Evolutionary conservation across 2,113 vertebrate species (phyloP).

Genomic region (Nothobranchius furzeri): DNA sequence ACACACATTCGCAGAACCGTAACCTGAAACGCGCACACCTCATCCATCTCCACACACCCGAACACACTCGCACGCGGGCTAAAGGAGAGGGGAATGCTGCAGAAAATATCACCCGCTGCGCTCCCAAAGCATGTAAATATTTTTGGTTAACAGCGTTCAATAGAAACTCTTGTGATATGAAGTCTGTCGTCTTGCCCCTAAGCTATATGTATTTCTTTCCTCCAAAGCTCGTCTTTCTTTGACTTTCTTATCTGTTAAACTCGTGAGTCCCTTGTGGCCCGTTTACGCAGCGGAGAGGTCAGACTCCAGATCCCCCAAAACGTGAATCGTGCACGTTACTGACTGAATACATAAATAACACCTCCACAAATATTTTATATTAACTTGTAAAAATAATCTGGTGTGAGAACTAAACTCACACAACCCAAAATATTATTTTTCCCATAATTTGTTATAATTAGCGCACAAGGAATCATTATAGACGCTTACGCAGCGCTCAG

Average conservation of each 20-base stretch:
- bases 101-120: conserved; percentile 30
- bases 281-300: conserved; percentile 31
- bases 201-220: conserved; percentile 25
- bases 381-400: too few relatives aligned
- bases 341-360: too few relatives aligned
- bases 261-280: conserved; percentile 56
- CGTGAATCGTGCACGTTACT: too few relatives aligned
- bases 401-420: too few relatives aligned
- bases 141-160: conserved; percentile 52
- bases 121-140: conserved; percentile 31
- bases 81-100: background rate
- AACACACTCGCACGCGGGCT: background rate
- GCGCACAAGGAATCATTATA: too few relatives aligned
- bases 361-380: too few relatives aligned
- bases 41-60: conserved; percentile 1
- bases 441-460: too few relatives aligned
- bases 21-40: conserved; percentile 3
- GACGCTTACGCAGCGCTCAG: too few relatives aligned
- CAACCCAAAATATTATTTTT: too few relatives aligned
- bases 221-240: conserved; percentile 11
- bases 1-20: background rate
- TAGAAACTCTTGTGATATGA: conserved; percentile 11
- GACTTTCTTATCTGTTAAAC: conserved; percentile 53
- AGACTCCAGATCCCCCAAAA: conserved; percentile 31
- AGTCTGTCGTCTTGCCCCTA: conserved; percentile 37